phyloP scores from a whole-genome alignment of 2,888 invertebrate genomes.

The Oligia fasciuncula region DNA sequence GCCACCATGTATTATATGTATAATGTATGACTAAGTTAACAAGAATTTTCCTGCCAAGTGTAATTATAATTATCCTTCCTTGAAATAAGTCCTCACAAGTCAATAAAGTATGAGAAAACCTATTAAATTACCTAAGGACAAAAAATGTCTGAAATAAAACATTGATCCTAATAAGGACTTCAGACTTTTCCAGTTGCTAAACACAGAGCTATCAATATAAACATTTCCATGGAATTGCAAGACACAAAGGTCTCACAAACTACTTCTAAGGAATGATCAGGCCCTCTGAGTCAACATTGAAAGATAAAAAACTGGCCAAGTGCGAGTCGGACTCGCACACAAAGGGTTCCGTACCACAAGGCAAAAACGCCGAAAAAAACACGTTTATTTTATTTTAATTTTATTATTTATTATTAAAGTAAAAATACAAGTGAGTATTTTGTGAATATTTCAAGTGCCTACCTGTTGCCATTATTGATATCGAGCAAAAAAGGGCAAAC shows the following conservation, averaged over 20 bases:
- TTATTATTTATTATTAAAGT: too few species aligned
- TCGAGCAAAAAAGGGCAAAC: too few species aligned
- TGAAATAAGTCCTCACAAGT: background rate
- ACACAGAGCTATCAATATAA: background rate
- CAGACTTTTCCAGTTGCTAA: background rate
- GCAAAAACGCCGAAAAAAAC: too few species aligned
- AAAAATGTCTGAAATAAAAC: background rate
- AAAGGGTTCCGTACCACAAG: too few species aligned
- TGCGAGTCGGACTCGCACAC: too few species aligned
- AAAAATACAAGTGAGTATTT: too few species aligned
- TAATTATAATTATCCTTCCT: background rate
- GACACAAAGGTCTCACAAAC: background rate
- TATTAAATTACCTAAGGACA: too few species aligned
- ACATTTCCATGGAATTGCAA: background rate
- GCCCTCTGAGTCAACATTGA: slow-evolving; percentile 22
- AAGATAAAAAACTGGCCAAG: background rate
- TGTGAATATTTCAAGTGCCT: too few species aligned
- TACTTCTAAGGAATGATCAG: background rate
- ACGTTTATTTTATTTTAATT: too few species aligned
- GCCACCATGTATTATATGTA: background rate
- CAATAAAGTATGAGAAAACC: background rate
- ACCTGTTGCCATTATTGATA: too few species aligned
- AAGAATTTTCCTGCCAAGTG: background rate
- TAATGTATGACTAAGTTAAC: background rate
- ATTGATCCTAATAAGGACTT: background rate